These are phyloP conservation scores for Caenorhabditis brenneri DNA, from an alignment of 1,140 invertebrate species.

Conservation along the genomic window DNA sequence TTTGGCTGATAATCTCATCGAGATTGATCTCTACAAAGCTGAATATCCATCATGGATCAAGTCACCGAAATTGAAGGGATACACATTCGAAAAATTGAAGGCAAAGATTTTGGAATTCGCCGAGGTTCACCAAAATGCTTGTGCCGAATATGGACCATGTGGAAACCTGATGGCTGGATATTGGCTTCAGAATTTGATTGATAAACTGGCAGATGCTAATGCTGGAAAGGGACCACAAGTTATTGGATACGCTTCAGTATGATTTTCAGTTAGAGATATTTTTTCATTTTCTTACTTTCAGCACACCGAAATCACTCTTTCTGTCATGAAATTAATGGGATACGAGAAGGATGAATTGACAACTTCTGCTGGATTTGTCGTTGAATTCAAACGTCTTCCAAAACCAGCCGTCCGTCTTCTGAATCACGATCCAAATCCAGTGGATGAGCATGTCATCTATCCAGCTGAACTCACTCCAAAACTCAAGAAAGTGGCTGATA, in stretches of 20 bases:
- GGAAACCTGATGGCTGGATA: conserved; percentile 56
- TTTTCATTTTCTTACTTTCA: background rate
- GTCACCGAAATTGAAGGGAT: conserved; percentile 49
- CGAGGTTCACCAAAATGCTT: conserved; percentile 56
- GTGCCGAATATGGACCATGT: conserved; percentile 56
- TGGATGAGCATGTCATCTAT: conserved; percentile 59
- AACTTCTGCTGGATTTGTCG: conserved; percentile 60
- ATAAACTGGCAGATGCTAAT: conserved; percentile 46
- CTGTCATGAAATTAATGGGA: conserved; percentile 57
- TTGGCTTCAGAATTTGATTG: conserved; percentile 54
- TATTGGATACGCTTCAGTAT: conserved; percentile 57
- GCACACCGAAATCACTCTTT: conserved; percentile 58
- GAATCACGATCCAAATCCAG: conserved; percentile 57
- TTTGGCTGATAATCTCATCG: conserved; percentile 58
- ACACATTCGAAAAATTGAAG: conserved; percentile 47
- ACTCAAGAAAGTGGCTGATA: conserved; percentile 39
- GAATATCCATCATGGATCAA: conserved; percentile 56
- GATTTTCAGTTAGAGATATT: background rate
- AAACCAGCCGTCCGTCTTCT: conserved; percentile 42
- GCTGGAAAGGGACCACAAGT: conserved; percentile 45
- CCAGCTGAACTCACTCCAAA: conserved; percentile 46
- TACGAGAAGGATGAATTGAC: conserved; percentile 52
- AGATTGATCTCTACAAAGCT: conserved; percentile 59
- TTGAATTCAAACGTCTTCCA: conserved; percentile 48
- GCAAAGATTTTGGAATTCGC: conserved; percentile 58